These are phyloP conservation scores for Ferdinandea cuprea DNA, from an alignment of 2,888 invertebrate genomes.

Conservation along the genomic window DNA sequence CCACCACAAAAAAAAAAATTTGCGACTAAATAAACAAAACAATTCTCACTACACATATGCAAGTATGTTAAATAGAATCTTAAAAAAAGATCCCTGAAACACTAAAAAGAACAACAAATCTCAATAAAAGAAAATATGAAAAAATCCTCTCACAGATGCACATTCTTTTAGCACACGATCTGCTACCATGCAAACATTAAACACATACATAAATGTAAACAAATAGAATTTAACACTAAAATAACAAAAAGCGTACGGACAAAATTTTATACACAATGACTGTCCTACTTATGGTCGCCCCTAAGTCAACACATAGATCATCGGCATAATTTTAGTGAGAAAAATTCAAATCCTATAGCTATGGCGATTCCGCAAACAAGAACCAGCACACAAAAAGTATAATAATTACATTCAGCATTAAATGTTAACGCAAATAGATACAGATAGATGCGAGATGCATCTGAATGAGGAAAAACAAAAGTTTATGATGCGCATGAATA, in stretches of 20 bases:
- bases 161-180: slow-evolving; percentile 32
- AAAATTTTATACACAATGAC: not conserved
- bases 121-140: no score
- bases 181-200: slow-evolving; percentile 39
- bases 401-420: slow-evolving; percentile 36
- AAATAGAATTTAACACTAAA: slow-evolving; percentile 34
- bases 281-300: slow-evolving; percentile 41
- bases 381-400: slow-evolving; percentile 11
- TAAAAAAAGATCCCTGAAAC: slow-evolving; percentile 3
- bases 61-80: not conserved
- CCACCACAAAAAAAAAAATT: slow-evolving; percentile 1
- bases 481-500: slow-evolving; percentile 24
- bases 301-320: slow-evolving; percentile 30
- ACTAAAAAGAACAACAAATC: slow-evolving; percentile 11
- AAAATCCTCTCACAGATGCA: slow-evolving; percentile 34
- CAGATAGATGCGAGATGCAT: slow-evolving; percentile 8
- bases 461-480: slow-evolving; percentile 9
- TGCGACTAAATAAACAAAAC: slow-evolving; percentile 5
- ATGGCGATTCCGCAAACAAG: slow-evolving; percentile 5
- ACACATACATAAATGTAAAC: slow-evolving; percentile 44
- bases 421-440: slow-evolving; percentile 43
- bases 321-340: slow-evolving; percentile 37
- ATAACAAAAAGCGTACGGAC: slow-evolving; percentile 7
- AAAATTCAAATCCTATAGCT: not conserved
- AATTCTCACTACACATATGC: not conserved